Base-by-base conservation (phyloP, 92 coral and sea anemone genomes). In the Galaxea fascicularis region DNA sequence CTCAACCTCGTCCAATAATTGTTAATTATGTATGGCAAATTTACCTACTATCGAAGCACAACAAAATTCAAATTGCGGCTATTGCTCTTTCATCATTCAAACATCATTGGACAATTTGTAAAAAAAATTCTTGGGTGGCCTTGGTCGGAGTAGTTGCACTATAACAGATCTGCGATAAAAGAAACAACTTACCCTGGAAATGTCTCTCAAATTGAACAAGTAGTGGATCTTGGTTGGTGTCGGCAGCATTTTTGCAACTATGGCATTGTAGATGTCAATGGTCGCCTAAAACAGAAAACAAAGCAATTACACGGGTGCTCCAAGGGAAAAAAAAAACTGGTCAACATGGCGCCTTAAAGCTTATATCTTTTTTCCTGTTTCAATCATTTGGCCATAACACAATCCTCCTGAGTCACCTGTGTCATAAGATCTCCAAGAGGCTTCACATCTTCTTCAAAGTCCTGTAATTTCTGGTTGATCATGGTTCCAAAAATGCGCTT, bases 181-280 rank as follows among this genome's bases (percentile, higher is more conserved):
- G 21, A 12, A 41, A 13, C 9, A 51, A 18, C 59, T 71, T 63
- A 96, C 99, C 98, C 93, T 96, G 22, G 99, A 96, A 67, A 96
- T 96, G 76, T 96, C 99, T 90, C 99, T 84, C 77, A 96, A 85
- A 87, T 96, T 96, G 59, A 96, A 96, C 79, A 96, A 77, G 87
- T 96, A 96, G 79, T 96, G 99, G 69, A 96, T 96, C 93, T 94
- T 96, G 89, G 99, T 96, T 75, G 99, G 99, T 18, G 99, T 96
- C 15, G 99, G 99, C 49, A 96, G 89, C 99, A 96, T 96, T 91
- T 89, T 96, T 63, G 95, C 96, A 20, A 96, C 91, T 53, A 96
- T 96, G 8, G 94, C 86, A 87, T 91, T 94, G 86, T 96, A 96
- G 81, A 96, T 94, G 79, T 96, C 99, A 21, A 96, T 96, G 85